Percentiles rank a stretch among this genome's conserved stretches.
These are phyloP conservation scores for Drosophila merina DNA, from an alignment of 2,888 invertebrate species.

Conservation along the genomic window DNA sequence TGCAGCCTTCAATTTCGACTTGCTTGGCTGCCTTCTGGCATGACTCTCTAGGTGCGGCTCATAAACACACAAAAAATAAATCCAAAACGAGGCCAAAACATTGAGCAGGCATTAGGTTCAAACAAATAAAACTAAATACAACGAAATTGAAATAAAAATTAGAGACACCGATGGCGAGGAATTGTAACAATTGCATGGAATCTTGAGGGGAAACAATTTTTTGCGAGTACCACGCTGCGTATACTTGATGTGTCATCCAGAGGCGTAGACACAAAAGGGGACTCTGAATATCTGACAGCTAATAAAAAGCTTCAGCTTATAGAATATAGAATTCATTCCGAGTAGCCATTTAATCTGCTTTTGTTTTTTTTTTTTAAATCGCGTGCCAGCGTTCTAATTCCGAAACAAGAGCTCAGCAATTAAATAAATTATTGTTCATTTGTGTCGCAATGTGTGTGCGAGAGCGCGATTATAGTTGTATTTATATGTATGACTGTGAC, in stretches of 20 bases:
- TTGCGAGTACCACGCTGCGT: conserved; percentile 23
- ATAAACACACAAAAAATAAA: conserved; percentile 23
- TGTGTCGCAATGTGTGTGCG: conserved; percentile 40
- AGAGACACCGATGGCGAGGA: neutral
- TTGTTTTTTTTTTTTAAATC: conserved; percentile 49
- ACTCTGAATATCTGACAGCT: conserved; percentile 36
- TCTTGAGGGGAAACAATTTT: neutral
- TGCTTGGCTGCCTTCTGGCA: conserved; percentile 32
- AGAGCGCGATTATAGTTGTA: conserved; percentile 7
- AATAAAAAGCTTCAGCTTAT: conserved; percentile 28
- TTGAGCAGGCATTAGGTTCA: conserved; percentile 36
- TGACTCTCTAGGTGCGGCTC: conserved; percentile 40
- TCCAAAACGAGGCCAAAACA: conserved; percentile 45
- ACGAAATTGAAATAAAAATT: neutral
- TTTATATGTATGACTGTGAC: conserved; percentile 8
- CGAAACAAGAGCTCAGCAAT: conserved; percentile 63
- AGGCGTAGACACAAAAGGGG: neutral
- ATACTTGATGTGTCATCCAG: conserved; percentile 37
- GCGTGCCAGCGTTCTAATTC: conserved; percentile 67
- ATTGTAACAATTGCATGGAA: neutral
- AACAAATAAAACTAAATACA: conserved; percentile 8
- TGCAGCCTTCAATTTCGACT: conserved; percentile 50
- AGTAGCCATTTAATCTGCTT: conserved; percentile 19
- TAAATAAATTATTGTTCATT: conserved; percentile 79
- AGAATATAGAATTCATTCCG: conserved; percentile 33